phyloP scores from a whole-genome alignment of 2,888 invertebrate genomes.

The Gryllus longicercus region DNA sequence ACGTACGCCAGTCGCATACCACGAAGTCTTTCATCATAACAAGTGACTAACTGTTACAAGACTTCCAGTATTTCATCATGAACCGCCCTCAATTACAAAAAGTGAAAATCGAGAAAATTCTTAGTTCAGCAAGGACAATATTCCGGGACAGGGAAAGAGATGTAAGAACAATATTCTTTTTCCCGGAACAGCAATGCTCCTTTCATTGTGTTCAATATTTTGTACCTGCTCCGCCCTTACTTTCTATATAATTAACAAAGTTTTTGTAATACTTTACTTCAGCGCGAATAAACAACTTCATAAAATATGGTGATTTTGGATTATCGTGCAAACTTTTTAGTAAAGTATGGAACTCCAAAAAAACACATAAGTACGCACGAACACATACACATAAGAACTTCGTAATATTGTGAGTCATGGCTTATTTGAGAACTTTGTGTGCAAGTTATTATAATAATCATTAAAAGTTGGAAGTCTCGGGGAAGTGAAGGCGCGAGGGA shows the following conservation, averaged over 20 bases:
- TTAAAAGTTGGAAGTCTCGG: conserved; percentile 8
- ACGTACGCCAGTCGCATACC: too few species aligned
- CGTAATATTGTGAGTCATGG: conserved; percentile 17
- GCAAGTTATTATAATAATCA: conserved; percentile 6
- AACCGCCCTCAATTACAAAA: too few species aligned
- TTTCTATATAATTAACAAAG: background rate
- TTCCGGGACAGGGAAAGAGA: too few species aligned
- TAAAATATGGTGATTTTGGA: conserved; percentile 6
- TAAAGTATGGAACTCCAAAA: background rate
- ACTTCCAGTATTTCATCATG: too few species aligned
- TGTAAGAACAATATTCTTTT: too few species aligned
- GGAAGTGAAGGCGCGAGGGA: background rate
- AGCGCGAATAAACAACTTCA: background rate
- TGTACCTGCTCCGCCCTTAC: background rate
- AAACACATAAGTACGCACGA: background rate
- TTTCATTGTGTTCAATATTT: too few species aligned
- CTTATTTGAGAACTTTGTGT: conserved; percentile 11
- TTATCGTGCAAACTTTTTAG: background rate
- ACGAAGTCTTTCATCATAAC: too few species aligned
- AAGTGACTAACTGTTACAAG: too few species aligned
- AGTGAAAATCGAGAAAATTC: too few species aligned
- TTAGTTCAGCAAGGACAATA: too few species aligned
- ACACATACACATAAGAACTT: conserved; percentile 6
- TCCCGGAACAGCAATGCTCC: too few species aligned
- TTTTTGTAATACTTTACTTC: background rate